A percentile compares a stretch with the other conserved stretches of the same genome.
Evolutionary conservation across 2,797 vertebrate species (phyloP).

Genomic region (Sphaeramia orbicularis): DNA sequence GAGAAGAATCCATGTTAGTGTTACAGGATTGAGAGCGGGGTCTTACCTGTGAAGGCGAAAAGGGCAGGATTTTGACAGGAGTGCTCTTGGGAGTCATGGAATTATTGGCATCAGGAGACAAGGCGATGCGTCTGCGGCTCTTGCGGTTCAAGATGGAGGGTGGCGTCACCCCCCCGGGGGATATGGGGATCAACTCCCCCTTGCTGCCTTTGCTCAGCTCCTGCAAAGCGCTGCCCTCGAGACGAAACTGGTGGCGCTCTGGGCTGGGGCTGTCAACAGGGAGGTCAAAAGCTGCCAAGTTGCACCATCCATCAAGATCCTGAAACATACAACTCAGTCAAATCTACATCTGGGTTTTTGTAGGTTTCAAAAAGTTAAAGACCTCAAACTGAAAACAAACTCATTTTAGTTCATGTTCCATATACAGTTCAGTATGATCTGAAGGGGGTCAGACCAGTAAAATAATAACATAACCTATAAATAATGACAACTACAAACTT

Average conservation of each 20-base stretch:
- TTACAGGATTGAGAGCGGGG: too few relatives aligned
- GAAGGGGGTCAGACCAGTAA: too few relatives aligned
- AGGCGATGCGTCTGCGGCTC: conserved; percentile 88
- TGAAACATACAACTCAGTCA: conserved; percentile 54
- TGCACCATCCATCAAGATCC: conserved; percentile 96
- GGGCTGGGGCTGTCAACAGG: conserved; percentile 85
- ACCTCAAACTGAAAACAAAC: too few relatives aligned
- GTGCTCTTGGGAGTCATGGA: conserved; percentile 97
- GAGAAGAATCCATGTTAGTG: fast-evolving
- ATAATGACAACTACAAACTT: too few relatives aligned
- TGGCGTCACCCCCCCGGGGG: conserved; percentile 88
- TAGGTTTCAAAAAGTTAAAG: too few relatives aligned
- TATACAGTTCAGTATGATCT: too few relatives aligned
- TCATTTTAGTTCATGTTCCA: too few relatives aligned
- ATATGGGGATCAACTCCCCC: conserved; percentile 97
- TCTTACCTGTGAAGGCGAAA: conserved; percentile 96
- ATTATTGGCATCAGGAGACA: conserved; percentile 91
- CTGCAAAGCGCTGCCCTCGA: conserved; percentile 93
- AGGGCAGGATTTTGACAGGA: conserved; percentile 95
- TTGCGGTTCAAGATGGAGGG: conserved; percentile 90
- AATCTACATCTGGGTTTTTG: neutral
- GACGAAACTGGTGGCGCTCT: conserved; percentile 91
- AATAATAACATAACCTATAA: too few relatives aligned
- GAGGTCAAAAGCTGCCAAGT: conserved; percentile 93
- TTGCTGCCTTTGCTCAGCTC: conserved; percentile 94